Base-by-base conservation (phyloP, 2,888 invertebrate species). In the Ceramica pisi region DNA sequence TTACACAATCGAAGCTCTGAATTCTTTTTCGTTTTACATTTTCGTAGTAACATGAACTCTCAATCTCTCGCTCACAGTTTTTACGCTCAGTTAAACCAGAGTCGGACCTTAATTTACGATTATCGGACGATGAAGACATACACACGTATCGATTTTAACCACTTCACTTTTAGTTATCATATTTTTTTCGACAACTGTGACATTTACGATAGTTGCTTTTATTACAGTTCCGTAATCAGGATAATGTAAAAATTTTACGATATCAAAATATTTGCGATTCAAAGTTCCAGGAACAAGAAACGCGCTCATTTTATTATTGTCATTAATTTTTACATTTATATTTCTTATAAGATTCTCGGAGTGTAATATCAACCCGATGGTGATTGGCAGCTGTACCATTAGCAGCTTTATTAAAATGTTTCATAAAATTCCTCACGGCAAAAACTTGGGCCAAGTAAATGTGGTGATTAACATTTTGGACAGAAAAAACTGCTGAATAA, bases 41-140 rank as follows among this genome's bases (percentile, higher is more conserved):
- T 93, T 91, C 82, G 88, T 85, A 92, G 94, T 93, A 95, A 94
- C 93, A 93, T 93, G 94, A 95, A 94, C 94, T 93, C 92, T 92
- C 93, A 94, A 94, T 93, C 91, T 90, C 91, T 90, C 87, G 91
- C 90, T 90, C 90, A 92, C 93, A 93, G 94, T 94, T 95, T 95
- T 94, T 92, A 95, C 94, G 94, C 94, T 93, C 94, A 89, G 94
- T 95, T 94, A 90, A 93, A 90, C 91, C 89, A 88, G 88, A 89
- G 89, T 90, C 88, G 90, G 90, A 77, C 89, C 90, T 91, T 93
- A 94, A 95, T 95, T 95, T 95, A 95, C 91, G 95, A 94, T 94
- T 93, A 94, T 94, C 91, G 93, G 87, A 86, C 84, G 91, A 93
- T 93, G 90, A 94, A 94, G 92, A 94, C 92, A 91, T 92, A 90